Evolutionary conservation across 2,888 invertebrate genomes (phyloP).

Genomic region (Amaurobius ferox): DNA sequence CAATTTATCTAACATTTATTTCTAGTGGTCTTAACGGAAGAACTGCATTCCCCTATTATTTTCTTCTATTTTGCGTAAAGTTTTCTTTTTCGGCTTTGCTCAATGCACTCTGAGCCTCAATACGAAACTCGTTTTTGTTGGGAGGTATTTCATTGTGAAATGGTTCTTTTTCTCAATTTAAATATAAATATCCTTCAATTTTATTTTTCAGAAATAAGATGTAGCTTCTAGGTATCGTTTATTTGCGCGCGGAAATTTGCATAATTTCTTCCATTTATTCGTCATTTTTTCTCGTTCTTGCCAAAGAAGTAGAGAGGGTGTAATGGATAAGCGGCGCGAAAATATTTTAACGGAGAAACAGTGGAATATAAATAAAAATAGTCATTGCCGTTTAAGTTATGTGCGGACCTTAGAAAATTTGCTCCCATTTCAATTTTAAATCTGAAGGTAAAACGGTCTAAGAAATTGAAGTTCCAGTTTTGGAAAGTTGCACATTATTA

Average conservation of each 20-base stretch:
- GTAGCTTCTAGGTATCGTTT: conserved; percentile 11
- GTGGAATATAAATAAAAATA: conserved; percentile 3
- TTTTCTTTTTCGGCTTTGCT: background rate
- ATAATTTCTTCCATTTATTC: conserved; percentile 10
- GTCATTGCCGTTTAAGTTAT: conserved; percentile 13
- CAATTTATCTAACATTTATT: conserved; percentile 4
- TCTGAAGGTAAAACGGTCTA: background rate
- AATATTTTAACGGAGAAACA: background rate
- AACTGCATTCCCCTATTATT: background rate
- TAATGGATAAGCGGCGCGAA: conserved; percentile 9
- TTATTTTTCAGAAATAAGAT: background rate
- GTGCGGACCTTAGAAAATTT: background rate
- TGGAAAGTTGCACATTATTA: conserved; percentile 9
- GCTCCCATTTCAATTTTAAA: background rate
- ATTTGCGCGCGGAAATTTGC: conserved; percentile 11
- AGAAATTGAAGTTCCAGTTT: conserved; percentile 3
- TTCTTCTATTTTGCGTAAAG: background rate
- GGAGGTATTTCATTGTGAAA: background rate
- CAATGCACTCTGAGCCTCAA: background rate
- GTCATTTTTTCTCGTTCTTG: background rate
- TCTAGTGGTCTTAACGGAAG: background rate
- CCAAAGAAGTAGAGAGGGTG: background rate
- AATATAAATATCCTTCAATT: conserved; percentile 8
- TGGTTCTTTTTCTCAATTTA: conserved; percentile 1
- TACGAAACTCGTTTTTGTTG: background rate